Conservation (phyloP, 2,113 vertebrate genomes). For the Sturnus vulgaris region DNA sequence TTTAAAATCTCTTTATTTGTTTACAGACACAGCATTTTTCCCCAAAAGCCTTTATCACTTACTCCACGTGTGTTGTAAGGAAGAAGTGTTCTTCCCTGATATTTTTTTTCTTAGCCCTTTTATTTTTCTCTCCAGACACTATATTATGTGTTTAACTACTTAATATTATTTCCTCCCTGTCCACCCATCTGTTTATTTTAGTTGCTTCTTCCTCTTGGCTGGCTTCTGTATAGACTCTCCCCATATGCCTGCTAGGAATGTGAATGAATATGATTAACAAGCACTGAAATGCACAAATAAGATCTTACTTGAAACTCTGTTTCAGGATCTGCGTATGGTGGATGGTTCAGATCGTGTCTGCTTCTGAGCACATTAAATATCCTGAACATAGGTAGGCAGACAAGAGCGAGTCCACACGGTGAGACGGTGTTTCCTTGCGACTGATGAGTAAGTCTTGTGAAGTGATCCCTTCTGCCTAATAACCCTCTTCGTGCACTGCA, state of each 20-base stretch:
- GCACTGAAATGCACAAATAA: conserved; percentile 48
- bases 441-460: background rate
- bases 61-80: background rate
- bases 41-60: background rate
- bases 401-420: background rate
- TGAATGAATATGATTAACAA: conserved; percentile 56
- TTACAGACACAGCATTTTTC: conserved; percentile 27
- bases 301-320: conserved; percentile 7
- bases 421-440: background rate
- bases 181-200: conserved; percentile 71
- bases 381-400: background rate
- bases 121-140: conserved; percentile 52
- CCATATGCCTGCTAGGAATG: conserved; percentile 61
- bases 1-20: conserved; percentile 36
- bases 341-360: background rate
- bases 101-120: conserved; percentile 36
- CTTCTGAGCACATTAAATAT: background rate
- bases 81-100: conserved; percentile 20
- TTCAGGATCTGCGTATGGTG: background rate
- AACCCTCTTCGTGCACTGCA: background rate
- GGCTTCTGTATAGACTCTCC: conserved; percentile 61
- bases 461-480: background rate
- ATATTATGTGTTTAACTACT: conserved; percentile 66
- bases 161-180: conserved; percentile 65
- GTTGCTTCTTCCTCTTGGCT: conserved; percentile 67